Conservation (phyloP, 2,888 invertebrate species). For the Heterodera filipjevi region DNA sequence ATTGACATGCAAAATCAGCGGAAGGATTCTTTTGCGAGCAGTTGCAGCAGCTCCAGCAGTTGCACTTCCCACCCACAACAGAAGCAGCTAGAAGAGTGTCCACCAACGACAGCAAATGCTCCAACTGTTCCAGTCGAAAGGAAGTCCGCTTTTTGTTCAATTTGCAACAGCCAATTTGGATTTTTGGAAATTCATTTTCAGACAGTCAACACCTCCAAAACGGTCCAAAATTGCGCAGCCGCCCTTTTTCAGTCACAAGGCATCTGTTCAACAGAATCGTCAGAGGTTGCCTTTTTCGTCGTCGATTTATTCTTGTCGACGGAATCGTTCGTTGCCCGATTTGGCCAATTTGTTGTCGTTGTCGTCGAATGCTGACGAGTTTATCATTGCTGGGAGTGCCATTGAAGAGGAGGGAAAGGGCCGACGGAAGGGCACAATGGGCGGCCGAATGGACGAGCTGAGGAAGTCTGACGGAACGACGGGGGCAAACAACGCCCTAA, state of each 20-base stretch:
- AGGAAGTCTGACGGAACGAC: neutral
- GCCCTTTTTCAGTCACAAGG: neutral
- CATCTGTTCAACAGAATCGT: conserved; percentile 28
- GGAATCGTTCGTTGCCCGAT: conserved; percentile 59
- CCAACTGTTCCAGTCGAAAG: neutral
- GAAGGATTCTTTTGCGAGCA: neutral
- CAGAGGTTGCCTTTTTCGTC: conserved; percentile 52
- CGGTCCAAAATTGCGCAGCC: neutral
- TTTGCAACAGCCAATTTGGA: neutral
- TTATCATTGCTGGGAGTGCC: neutral
- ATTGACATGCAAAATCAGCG: neutral
- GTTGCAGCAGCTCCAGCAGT: conserved; percentile 5
- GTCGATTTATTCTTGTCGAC: conserved; percentile 53
- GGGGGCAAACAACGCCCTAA: neutral
- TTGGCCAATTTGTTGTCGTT: conserved; percentile 43
- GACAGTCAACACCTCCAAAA: conserved; percentile 6
- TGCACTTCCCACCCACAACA: neutral
- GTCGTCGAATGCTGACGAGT: conserved; percentile 15
- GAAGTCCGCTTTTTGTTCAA: neutral
- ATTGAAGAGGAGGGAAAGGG: conserved; percentile 34
- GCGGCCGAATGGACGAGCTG: neutral
- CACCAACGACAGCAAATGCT: neutral
- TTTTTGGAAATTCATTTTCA: neutral
- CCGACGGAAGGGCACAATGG: conserved; percentile 22
- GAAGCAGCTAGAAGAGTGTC: neutral